Base-by-base conservation (phyloP, 92 coral and sea anemone genomes). In the Blastomussa wellsi region DNA sequence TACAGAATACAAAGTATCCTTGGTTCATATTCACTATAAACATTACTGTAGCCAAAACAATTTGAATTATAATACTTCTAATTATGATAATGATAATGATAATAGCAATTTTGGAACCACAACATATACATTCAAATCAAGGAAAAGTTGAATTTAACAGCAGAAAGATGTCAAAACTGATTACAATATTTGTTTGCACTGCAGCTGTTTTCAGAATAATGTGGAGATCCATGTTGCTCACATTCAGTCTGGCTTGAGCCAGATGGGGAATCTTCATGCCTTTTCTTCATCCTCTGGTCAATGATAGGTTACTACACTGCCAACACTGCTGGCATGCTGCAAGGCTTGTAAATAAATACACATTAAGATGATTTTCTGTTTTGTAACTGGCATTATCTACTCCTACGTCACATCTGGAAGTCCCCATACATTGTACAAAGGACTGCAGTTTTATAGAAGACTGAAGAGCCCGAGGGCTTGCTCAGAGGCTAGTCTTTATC, bases 211-310 rank as follows among this genome's bases (percentile, higher is more conserved):
- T 69, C 99, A 96, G 89, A 94, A 96, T 87, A 95, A 96, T 80
- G 99, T 96, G 17, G 99, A 96, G 85, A 94, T 96, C 73, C 99
- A 96, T 64, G 98, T 96, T n/a, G 99, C 99, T 17, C 99, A 96
- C 79, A 96, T 96, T 85, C 99, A 96, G 87, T 96, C 99, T 29
- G 99, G 99, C 2, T 85, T 96, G 19, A 96, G 99, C 66, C 99
- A 96, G 86, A 96, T 96, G 99, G 99, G 99, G 8, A 96, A 96
- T 80, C 86, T 96, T 64, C 99, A 96, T 49, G 99, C 99, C 28
- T 96, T 96, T 78, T 92, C 96, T 47, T 82, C 93, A 28, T 76
- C 88, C 14, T 41, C 83, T 42, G 68, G 83, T 7, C 33, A 83
- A 35, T 74, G 64, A 31, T 74, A 74, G 55, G 15, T 11, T 57